Percentiles rank a stretch among this genome's conserved stretches.
phyloP scores from a whole-genome alignment of 1,140 invertebrate species.

The Pinna nobilis region DNA sequence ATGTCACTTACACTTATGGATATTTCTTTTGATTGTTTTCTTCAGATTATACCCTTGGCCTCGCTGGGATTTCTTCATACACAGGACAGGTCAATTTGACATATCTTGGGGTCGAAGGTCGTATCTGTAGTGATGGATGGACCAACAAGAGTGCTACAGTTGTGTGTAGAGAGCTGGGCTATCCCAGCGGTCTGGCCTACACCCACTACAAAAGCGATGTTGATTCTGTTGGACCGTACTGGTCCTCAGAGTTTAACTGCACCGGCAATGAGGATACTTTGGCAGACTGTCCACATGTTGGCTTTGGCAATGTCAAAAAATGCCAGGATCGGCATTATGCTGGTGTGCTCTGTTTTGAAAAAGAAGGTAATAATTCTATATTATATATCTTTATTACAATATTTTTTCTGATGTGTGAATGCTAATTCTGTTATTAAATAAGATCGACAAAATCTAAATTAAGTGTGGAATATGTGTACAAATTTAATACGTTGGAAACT shows the following conservation, averaged over 20 bases:
- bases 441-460: too few species aligned
- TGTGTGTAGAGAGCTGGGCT: conserved; percentile 61
- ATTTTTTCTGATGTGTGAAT: too few species aligned
- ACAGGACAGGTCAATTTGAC: conserved; percentile 51
- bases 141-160: conserved; percentile 59
- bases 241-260: conserved; percentile 57
- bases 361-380: conserved; percentile 39
- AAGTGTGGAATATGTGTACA: too few species aligned
- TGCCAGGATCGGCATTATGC: conserved; percentile 55
- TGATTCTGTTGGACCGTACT: conserved; percentile 55
- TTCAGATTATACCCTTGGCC: conserved; percentile 49
- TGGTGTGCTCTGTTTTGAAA: conserved; percentile 53
- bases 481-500: too few species aligned
- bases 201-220: conserved; percentile 52
- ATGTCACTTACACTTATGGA: background rate
- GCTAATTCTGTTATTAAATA: too few species aligned
- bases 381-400: too few species aligned
- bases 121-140: conserved; percentile 64
- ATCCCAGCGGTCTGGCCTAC: conserved; percentile 54
- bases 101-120: conserved; percentile 53
- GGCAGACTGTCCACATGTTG: conserved; percentile 46
- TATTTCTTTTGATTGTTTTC: background rate
- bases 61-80: conserved; percentile 33
- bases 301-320: conserved; percentile 46
- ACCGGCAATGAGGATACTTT: conserved; percentile 51